These are phyloP conservation scores for Temnothorax ravouxi DNA, from an alignment of 2,888 invertebrate species.

Conservation along the genomic window DNA sequence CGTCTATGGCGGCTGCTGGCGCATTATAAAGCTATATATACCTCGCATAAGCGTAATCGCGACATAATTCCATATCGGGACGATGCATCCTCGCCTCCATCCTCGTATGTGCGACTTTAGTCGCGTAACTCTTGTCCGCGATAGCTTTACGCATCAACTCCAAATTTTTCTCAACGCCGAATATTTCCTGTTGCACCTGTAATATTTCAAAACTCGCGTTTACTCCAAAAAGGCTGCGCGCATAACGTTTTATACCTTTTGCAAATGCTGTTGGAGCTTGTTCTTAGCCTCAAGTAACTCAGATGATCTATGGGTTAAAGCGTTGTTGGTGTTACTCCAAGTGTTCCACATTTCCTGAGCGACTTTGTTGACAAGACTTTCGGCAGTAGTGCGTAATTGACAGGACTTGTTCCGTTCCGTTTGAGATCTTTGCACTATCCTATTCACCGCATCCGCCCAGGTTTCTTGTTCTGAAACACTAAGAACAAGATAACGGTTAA, in stretches of 20 bases:
- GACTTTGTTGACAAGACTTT: slow-evolving; percentile 92
- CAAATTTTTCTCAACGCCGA: slow-evolving; percentile 96
- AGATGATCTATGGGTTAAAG: slow-evolving; percentile 91
- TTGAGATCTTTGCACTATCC: slow-evolving; percentile 92
- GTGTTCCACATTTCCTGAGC: slow-evolving; percentile 95
- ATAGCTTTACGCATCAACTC: slow-evolving; percentile 96
- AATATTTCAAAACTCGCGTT: slow-evolving; percentile 43
- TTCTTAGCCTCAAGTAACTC: slow-evolving; percentile 94
- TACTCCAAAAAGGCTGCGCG: not conserved
- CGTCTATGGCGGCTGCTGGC: not conserved
- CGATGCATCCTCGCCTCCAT: slow-evolving; percentile 96
- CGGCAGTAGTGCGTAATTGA: slow-evolving; percentile 93
- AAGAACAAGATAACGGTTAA: slow-evolving; percentile 64
- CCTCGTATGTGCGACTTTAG: slow-evolving; percentile 95
- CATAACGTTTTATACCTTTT: slow-evolving; percentile 87
- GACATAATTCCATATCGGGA: slow-evolving; percentile 95
- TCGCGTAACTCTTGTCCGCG: slow-evolving; percentile 94
- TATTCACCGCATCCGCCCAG: slow-evolving; percentile 94
- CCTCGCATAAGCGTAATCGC: slow-evolving; percentile 94
- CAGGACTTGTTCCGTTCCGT: slow-evolving; percentile 93
- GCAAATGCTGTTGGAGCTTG: slow-evolving; percentile 93
- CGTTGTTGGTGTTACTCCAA: slow-evolving; percentile 94
- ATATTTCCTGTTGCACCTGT: slow-evolving; percentile 96
- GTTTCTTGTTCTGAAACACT: slow-evolving; percentile 93
- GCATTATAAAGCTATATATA: slow-evolving; percentile 81